Evolutionary conservation across 1,140 invertebrate species (phyloP).

Genomic region (Pentalonia nigronervosa): DNA sequence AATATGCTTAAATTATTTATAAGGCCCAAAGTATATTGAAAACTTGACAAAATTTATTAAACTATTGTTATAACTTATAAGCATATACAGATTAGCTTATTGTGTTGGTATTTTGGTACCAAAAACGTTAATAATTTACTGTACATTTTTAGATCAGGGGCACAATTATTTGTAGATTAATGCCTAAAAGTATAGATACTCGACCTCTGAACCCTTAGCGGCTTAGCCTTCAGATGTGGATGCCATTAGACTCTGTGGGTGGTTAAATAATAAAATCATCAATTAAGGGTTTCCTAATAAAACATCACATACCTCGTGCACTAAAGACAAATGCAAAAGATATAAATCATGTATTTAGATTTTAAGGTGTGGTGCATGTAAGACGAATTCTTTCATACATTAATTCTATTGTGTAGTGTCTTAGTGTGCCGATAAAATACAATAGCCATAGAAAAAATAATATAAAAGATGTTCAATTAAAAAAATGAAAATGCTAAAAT

Average conservation of each 20-base stretch:
- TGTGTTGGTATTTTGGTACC: neutral
- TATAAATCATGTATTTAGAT: neutral
- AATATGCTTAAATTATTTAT: neutral
- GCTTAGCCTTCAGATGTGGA: neutral
- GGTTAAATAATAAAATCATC: slow-evolving; percentile 18
- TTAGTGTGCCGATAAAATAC: slow-evolving; percentile 7
- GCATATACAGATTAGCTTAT: neutral
- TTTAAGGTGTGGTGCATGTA: slow-evolving; percentile 32
- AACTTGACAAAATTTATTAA: neutral
- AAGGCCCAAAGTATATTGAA: neutral
- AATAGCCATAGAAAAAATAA: slow-evolving; percentile 26
- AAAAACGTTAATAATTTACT: neutral
- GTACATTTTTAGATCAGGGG: neutral
- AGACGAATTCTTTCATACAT: slow-evolving; percentile 27
- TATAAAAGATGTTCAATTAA: slow-evolving; percentile 43
- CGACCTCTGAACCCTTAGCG: neutral
- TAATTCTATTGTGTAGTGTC: slow-evolving; percentile 23
- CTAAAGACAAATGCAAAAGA: slow-evolving; percentile 1
- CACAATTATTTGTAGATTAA: neutral
- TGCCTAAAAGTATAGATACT: neutral
- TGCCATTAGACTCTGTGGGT: neutral
- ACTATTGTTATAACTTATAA: neutral
- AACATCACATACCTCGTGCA: neutral
- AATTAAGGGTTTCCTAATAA: slow-evolving; percentile 16
- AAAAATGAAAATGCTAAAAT: slow-evolving; percentile 39